These are phyloP conservation scores for Drosophila dives DNA, from an alignment of 2,888 invertebrate species.

Conservation along the genomic window DNA sequence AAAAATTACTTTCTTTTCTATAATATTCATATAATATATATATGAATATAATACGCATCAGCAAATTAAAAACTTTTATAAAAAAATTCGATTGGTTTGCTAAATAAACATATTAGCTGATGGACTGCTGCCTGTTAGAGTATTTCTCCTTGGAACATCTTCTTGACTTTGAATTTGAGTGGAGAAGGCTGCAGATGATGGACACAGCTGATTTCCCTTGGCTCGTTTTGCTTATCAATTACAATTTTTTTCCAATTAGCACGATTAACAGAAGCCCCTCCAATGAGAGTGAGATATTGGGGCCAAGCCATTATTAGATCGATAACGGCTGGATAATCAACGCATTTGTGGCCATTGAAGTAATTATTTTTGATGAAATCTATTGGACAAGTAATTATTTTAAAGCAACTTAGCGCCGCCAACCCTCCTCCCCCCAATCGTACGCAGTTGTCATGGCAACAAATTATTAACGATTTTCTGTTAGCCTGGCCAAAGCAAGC, in stretches of 20 bases:
- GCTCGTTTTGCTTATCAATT: constrained; percentile 36
- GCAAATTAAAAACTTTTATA: not conserved
- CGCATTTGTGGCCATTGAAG: constrained; percentile 34
- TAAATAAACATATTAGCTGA: not conserved
- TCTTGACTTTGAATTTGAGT: constrained; percentile 57
- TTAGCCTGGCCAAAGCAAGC: constrained; percentile 70
- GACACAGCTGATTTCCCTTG: constrained; percentile 8
- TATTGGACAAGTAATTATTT: constrained; percentile 43
- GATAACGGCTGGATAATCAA: constrained; percentile 56
- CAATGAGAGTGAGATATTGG: constrained; percentile 16
- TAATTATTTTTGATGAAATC: constrained; percentile 53
- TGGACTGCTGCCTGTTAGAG: not conserved
- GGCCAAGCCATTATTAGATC: constrained; percentile 48
- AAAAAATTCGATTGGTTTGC: not conserved
- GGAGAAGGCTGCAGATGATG: constrained; percentile 46
- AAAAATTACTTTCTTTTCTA: not conserved
- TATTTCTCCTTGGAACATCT: not conserved
- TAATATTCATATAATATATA: too few relatives aligned
- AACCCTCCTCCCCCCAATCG: not conserved
- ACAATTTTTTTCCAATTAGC: constrained; percentile 82
- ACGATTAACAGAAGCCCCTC: constrained; percentile 69
- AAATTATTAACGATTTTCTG: constrained; percentile 63
- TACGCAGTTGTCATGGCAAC: constrained; percentile 59
- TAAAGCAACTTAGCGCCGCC: constrained; percentile 22
- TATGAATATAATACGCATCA: too few relatives aligned